Evolutionary conservation across 2,888 invertebrate species (phyloP), one percentile per base, ranked within the genome.

Genomic region (Orthosia incerta): DNA sequence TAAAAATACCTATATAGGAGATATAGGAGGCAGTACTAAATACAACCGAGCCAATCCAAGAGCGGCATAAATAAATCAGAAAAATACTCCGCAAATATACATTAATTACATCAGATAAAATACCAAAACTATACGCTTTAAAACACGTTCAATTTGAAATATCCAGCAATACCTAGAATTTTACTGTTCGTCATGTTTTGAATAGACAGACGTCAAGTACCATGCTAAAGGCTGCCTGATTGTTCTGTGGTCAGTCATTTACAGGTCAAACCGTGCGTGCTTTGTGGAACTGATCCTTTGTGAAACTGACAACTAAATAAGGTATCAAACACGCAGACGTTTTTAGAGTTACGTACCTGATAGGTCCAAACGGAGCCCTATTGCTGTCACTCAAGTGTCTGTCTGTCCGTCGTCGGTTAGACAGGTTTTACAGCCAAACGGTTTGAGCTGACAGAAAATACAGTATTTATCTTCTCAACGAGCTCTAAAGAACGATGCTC

Each of bases 241-340:
- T 15, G 15, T 7, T 56, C 13, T 56, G 63, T 20, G 48, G 74
- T 73, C 18, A 20, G 50, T 51, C 57, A 71, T 11, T 13, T 15
- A n/a, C 48, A 23, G 48, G 15, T n/a, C 13, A 26, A 20, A n/a
- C 50, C 16, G 20, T 20, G 59, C 26, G 39, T 26, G 18, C 71
- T 71, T 71, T 71, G 26, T 59, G 50, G n/a, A 60, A 20, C 18
- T 20, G 20, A 45, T 26, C 71, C 50, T 71, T 51, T 71, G 50
- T 71, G 71, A 31, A n/a, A 5, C 26, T 71, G 50, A 45, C 39
- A 71, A 5, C 13, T 26, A 4, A 71, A 39, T 15, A 71, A 26
- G 4, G 39, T 57, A 57, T 50, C 56, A 39, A 60, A 51, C 7
- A 46, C 18, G 45, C n/a, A 12, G 9, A 45, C 26, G n/a, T 45